These are phyloP conservation scores for Hormaphis cornu DNA, from an alignment of 1,140 invertebrate genomes.

Conservation along the genomic window DNA sequence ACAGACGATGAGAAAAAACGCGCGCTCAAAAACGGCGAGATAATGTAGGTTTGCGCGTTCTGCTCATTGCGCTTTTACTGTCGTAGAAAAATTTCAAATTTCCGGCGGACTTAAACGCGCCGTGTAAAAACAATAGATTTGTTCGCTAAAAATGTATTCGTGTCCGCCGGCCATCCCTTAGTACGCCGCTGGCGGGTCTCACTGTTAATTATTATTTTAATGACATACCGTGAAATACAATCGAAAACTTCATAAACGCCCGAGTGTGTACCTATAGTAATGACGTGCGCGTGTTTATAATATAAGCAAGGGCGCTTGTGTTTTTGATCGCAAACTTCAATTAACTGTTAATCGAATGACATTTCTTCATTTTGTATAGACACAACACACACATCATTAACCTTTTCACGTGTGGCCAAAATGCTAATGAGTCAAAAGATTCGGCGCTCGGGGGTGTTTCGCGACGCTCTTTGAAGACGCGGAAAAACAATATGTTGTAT, in stretches of 20 bases:
- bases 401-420: slow-evolving; percentile 22
- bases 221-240: background rate
- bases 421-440: slow-evolving; percentile 30
- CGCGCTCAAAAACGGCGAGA: too few species aligned
- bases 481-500: slow-evolving; percentile 4
- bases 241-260: background rate
- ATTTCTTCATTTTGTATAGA: slow-evolving; percentile 4
- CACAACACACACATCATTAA: too few species aligned
- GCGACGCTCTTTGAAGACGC: background rate
- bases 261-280: background rate
- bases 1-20: too few species aligned
- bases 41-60: too few species aligned
- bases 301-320: background rate
- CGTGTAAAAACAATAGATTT: too few species aligned
- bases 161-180: too few species aligned
- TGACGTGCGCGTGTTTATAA: background rate
- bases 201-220: background rate
- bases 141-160: too few species aligned
- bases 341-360: slow-evolving; percentile 27
- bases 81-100: too few species aligned
- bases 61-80: too few species aligned
- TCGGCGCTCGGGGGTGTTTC: background rate
- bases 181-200: background rate
- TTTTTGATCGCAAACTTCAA: background rate
- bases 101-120: too few species aligned